A percentile compares a stretch with the other conserved stretches of the same genome.
phyloP scores from a whole-genome alignment of 2,888 invertebrate species.

The Disparrhopalites patrizii region DNA sequence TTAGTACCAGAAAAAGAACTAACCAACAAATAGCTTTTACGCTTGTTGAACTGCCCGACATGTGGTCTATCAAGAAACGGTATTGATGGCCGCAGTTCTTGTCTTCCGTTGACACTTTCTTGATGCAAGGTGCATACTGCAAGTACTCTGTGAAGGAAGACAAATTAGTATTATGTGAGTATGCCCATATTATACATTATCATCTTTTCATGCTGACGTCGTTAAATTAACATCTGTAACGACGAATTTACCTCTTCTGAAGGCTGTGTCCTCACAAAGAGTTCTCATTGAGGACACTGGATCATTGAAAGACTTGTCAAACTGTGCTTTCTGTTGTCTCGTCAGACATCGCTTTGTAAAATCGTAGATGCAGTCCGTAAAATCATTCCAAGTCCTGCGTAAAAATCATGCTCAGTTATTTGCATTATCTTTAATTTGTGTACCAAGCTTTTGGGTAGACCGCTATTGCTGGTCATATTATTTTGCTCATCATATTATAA shows the following conservation, averaged over 20 bases:
- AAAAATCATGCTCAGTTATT: too few relatives aligned
- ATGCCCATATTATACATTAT: too few relatives aligned
- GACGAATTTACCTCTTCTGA: constrained; percentile 41
- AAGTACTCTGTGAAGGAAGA: constrained; percentile 40
- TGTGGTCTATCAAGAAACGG: constrained; percentile 44
- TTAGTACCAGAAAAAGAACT: constrained; percentile 24
- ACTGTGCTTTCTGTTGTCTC: constrained; percentile 38
- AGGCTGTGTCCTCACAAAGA: constrained; percentile 43
- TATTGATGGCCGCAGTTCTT: constrained; percentile 47
- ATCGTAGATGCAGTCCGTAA: constrained; percentile 39
- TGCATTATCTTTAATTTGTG: too few relatives aligned
- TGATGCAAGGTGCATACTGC: constrained; percentile 47
- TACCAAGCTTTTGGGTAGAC: too few relatives aligned
- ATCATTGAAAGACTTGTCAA: constrained; percentile 44
- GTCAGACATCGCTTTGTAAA: constrained; percentile 34
- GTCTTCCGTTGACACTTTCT: constrained; percentile 45
- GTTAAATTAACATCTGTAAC: too few relatives aligned
- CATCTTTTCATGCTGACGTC: too few relatives aligned
- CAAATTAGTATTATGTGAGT: too few relatives aligned
- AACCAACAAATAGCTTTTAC: constrained; percentile 48
- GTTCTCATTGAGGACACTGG: constrained; percentile 43
- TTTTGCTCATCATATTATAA: background rate
- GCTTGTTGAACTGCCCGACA: constrained; percentile 42
- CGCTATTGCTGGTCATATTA: too few relatives aligned
- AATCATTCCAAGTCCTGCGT: constrained; percentile 43